Base-by-base conservation (phyloP, 1,140 invertebrate species). In the Psilanteris sp. region DNA sequence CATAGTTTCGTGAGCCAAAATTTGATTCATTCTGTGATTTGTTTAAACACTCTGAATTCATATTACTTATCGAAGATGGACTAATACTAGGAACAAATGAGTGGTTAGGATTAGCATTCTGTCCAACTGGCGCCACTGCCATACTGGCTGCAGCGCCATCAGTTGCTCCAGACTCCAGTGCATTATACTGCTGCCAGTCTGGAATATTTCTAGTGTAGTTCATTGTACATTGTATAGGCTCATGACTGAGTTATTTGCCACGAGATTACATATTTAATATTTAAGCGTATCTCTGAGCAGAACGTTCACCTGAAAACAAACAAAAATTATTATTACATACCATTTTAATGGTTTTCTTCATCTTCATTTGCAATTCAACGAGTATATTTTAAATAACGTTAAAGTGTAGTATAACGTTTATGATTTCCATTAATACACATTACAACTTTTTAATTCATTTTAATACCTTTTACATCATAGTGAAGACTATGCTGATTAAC, bases 161-260 rank as follows among this genome's bases (percentile, higher is more conserved):
- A 36, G 72, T 15, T 15, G 73, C 75, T 71, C 78, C 79, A 71
- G 80, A 77, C 68, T 82, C 83, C 76, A 82, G 76, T 66, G 79
- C 74, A 77, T 82, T 83, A 75, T 83, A 86, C 68, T 83, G 84
- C 78, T 84, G 84, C 84, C 84, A 86, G 73, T 84, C 84, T 80
- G 83, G 83, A 79, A 83, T 81, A 50, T 78, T 84, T 62, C 79
- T 80, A 68, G 77, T 73, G 80, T 84, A 84, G 79, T 79, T 85
- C 84, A 85, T 85, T 82, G 84, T 84, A 82, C 83, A 85, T 81
- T 64, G 34, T 79, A 66, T 67, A 15, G 27, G 10, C 18, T 67
- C 74, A 67, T 77, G 61, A 77, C 37, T 46, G 10, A 44, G 29
- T 36, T 34, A 59, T 18, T 41, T 50, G 73, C 43, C 57, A 62